Evolutionary conservation across 1,140 invertebrate genomes (phyloP).

Genomic region (Magallana ariakensis): DNA sequence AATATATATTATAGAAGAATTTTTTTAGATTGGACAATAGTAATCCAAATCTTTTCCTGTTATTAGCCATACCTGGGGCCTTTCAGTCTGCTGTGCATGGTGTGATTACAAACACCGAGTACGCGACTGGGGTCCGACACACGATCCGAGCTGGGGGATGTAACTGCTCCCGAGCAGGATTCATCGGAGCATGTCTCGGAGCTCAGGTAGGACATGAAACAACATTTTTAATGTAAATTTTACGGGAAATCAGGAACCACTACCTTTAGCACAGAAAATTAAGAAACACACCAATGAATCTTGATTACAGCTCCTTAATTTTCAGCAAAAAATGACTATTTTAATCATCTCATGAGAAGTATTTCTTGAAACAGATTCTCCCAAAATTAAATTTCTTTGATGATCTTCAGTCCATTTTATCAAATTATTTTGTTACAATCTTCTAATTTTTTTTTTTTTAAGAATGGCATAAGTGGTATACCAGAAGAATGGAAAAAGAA

Average conservation of each 20-base stretch:
- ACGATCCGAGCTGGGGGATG: slow-evolving; percentile 76
- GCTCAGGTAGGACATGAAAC: slow-evolving; percentile 66
- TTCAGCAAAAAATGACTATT: too few species aligned
- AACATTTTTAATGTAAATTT: too few species aligned
- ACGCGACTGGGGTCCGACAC: slow-evolving; percentile 60
- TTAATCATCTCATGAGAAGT: too few species aligned
- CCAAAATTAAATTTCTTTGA: too few species aligned
- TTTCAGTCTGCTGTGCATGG: slow-evolving; percentile 74
- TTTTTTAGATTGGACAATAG: too few species aligned
- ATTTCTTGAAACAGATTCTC: too few species aligned
- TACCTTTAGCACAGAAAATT: too few species aligned
- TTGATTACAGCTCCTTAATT: too few species aligned
- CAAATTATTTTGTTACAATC: too few species aligned
- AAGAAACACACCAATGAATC: too few species aligned
- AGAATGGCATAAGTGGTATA: slow-evolving; percentile 68
- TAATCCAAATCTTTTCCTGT: background rate
- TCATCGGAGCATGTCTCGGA: slow-evolving; percentile 74
- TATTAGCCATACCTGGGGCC: slow-evolving; percentile 72
- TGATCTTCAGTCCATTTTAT: background rate
- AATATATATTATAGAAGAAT: too few species aligned
- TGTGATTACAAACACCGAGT: slow-evolving; percentile 63
- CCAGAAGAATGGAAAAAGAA: slow-evolving; percentile 68
- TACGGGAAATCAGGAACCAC: too few species aligned
- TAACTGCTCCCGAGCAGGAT: slow-evolving; percentile 69
- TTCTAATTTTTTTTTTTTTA: slow-evolving; percentile 35